Evolutionary conservation across 1,140 invertebrate species (phyloP).

Genomic region (Sweltsa coloradensis): DNA sequence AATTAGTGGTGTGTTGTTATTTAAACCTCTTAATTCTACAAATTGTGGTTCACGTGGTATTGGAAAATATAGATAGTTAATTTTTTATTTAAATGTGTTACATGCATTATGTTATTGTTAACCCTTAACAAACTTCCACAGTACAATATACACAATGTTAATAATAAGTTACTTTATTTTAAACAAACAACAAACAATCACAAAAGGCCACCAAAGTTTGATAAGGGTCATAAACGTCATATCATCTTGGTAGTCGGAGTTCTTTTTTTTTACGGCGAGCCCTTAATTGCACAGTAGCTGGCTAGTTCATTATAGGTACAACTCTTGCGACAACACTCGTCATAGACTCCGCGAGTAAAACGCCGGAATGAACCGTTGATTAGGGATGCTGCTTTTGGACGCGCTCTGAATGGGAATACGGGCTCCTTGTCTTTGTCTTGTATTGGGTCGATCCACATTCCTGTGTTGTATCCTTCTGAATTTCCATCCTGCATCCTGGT

Average conservation of each 20-base stretch:
- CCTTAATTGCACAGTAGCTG: constrained; percentile 11
- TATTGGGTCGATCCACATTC: neutral
- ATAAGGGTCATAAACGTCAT: too few species aligned
- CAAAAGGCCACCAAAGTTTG: too few species aligned
- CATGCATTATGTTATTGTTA: too few species aligned
- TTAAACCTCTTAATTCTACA: neutral
- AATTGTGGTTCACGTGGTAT: neutral
- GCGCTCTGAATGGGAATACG: neutral
- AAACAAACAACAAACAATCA: too few species aligned
- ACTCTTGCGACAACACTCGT: constrained; percentile 19
- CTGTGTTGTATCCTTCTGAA: neutral
- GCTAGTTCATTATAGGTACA: constrained; percentile 14
- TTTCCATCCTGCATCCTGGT: too few species aligned
- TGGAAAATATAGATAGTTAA: neutral
- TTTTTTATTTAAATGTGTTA: too few species aligned
- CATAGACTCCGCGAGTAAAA: constrained; percentile 15
- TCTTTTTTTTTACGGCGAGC: too few species aligned
- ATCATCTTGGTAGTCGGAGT: too few species aligned
- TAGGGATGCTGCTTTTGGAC: neutral
- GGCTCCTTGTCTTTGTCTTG: neutral
- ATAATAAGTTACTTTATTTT: too few species aligned
- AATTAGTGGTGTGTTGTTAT: neutral
- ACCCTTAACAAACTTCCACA: too few species aligned
- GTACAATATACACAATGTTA: too few species aligned
- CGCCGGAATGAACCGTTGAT: constrained; percentile 1